Conservation (phyloP, 2,797 vertebrate genomes). For the Limosa lapponica region DNA sequence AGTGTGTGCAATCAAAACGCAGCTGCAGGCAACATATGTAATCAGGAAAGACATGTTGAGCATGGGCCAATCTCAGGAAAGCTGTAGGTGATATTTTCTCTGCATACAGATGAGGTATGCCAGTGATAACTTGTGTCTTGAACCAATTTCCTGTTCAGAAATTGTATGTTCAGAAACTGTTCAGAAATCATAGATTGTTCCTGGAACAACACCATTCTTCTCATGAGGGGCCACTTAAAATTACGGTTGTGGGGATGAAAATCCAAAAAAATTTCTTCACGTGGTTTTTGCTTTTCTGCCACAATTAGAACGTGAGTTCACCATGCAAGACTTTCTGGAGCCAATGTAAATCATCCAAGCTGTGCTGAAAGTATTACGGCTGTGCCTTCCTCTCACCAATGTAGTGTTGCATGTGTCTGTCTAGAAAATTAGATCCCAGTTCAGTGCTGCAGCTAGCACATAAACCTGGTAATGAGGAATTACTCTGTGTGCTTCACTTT, state of each 20-base stretch:
- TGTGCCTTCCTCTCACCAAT: not conserved
- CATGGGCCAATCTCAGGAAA: conserved; percentile 29
- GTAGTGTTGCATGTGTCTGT: not conserved
- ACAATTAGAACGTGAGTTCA: not conserved
- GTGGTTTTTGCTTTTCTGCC: not conserved
- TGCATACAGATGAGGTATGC: conserved; percentile 36
- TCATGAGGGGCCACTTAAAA: not conserved
- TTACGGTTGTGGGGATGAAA: not conserved
- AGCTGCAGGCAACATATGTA: conserved; percentile 56
- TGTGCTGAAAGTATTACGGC: not conserved
- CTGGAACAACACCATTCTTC: not conserved
- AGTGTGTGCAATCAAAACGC: not conserved
- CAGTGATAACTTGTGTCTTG: conserved; percentile 40
- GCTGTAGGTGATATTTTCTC: conserved; percentile 21
- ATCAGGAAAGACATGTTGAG: conserved; percentile 23
- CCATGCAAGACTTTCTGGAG: not conserved
- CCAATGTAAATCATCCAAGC: not conserved
- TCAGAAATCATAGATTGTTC: not conserved
- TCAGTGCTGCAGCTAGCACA: not conserved
- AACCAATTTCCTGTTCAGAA: conserved; percentile 53
- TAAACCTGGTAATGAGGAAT: not conserved
- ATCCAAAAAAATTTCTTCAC: not conserved
- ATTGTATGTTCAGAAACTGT: not conserved
- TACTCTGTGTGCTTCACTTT: not conserved
- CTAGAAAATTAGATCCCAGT: not conserved